Percentiles rank a stretch among this genome's conserved stretches.
Conservation (phyloP, 2,113 vertebrate species). For the Dipodomys merriami region DNA sequence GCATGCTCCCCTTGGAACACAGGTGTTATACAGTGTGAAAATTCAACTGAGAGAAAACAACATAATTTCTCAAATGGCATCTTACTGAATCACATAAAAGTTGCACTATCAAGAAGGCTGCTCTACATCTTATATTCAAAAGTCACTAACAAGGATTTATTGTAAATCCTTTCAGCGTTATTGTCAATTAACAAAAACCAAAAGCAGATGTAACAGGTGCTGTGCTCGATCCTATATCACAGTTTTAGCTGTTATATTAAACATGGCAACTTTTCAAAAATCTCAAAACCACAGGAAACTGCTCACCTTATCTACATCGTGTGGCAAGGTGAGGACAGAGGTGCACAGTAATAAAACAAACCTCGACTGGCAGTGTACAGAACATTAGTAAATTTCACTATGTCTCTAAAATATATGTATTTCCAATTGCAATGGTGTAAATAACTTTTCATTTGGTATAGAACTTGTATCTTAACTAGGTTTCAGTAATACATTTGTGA, state of each 20-base stretch:
- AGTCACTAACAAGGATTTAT: slow-evolving; percentile 4
- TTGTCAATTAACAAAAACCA: neutral
- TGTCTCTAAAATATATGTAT: neutral
- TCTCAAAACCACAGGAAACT: neutral
- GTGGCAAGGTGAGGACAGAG: neutral
- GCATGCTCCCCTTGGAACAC: neutral
- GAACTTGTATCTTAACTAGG: neutral
- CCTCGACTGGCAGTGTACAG: too few species aligned
- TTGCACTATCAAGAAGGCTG: slow-evolving; percentile 46
- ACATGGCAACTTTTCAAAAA: neutral
- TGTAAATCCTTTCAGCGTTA: neutral
- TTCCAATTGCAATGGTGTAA: neutral
- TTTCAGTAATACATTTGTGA: neutral
- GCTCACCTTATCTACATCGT: neutral
- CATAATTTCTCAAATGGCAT: slow-evolving; percentile 59
- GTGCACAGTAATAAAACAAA: too few species aligned
- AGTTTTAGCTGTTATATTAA: neutral
- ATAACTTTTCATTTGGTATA: neutral
- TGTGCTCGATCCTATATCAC: neutral
- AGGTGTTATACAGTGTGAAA: slow-evolving; percentile 57
- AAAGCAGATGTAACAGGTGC: neutral
- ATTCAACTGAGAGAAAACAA: slow-evolving; percentile 58
- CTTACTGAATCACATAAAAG: slow-evolving; percentile 42
- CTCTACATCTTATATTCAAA: neutral
- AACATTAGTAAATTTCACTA: neutral